phyloP scores from a whole-genome alignment of 2,888 invertebrate species.

The Dryomyza anilis region DNA sequence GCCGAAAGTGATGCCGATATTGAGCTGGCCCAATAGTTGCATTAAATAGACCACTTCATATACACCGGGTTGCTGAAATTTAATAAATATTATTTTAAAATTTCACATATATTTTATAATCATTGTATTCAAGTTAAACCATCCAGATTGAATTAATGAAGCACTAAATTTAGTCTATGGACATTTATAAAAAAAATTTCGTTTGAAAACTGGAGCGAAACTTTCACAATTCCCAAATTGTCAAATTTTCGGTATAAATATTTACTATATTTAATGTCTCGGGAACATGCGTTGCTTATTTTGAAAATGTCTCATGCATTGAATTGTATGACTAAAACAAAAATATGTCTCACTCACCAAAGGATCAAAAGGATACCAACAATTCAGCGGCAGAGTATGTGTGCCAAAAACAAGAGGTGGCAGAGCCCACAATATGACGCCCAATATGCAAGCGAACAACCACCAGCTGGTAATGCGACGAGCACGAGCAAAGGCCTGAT shows the following conservation, averaged over 20 bases:
- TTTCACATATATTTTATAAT: background rate
- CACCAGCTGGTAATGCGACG: slow-evolving; percentile 42
- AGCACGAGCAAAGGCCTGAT: slow-evolving; percentile 37
- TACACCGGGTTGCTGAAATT: slow-evolving; percentile 36
- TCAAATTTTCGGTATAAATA: no score
- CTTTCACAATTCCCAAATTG: no score
- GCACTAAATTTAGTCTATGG: no score
- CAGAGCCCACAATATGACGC: slow-evolving; percentile 48
- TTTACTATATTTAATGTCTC: no score
- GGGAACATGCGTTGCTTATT: no score
- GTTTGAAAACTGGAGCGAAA: no score
- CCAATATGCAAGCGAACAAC: slow-evolving; percentile 43
- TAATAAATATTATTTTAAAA: no score
- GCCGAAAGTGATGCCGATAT: slow-evolving; percentile 42
- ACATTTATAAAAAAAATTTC: no score
- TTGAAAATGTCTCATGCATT: no score
- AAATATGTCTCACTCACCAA: slow-evolving; percentile 36
- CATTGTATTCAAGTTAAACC: background rate
- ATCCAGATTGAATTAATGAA: background rate
- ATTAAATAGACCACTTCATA: slow-evolving; percentile 44
- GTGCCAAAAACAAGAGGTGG: slow-evolving; percentile 46
- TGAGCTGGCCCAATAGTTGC: slow-evolving; percentile 52
- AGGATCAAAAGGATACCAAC: slow-evolving; percentile 58
- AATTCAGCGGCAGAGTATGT: slow-evolving; percentile 47
- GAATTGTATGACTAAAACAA: background rate